Conservation (phyloP, 2,888 invertebrate species). For the Ctena decussata region DNA sequence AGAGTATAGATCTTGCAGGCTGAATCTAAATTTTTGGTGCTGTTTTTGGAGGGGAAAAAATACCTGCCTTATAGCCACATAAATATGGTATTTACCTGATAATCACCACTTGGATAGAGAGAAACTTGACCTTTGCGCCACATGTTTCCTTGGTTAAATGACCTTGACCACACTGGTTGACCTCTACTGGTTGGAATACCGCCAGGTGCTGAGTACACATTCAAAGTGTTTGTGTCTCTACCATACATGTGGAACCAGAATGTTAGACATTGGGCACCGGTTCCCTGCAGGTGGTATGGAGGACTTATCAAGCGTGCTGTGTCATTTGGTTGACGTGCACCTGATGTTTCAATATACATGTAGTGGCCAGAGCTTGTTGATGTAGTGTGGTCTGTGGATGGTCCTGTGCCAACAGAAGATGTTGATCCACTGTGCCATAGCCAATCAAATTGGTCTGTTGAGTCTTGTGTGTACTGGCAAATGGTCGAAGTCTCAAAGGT, state of each 20-base stretch:
- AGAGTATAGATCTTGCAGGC: too few relatives aligned
- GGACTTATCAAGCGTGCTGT: slow-evolving; percentile 75
- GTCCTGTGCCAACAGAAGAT: slow-evolving; percentile 75
- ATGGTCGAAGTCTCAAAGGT: slow-evolving; percentile 63
- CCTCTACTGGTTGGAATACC: slow-evolving; percentile 44
- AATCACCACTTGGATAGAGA: slow-evolving; percentile 67
- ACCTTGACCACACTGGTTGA: slow-evolving; percentile 71
- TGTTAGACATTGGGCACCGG: slow-evolving; percentile 59
- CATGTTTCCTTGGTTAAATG: slow-evolving; percentile 76
- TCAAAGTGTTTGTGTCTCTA: slow-evolving; percentile 73
- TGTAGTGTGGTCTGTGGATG: slow-evolving; percentile 75
- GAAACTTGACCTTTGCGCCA: slow-evolving; percentile 77
- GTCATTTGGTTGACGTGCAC: slow-evolving; percentile 69
- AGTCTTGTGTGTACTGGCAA: slow-evolving; percentile 76
- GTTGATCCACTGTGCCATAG: slow-evolving; percentile 70
- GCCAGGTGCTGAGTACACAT: slow-evolving; percentile 65
- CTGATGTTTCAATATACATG: slow-evolving; percentile 78
- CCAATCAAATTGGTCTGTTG: slow-evolving; percentile 74
- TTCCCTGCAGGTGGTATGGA: slow-evolving; percentile 50
- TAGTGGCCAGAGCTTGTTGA: slow-evolving; percentile 75
- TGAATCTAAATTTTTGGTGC: too few relatives aligned
- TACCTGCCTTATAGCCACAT: too few relatives aligned
- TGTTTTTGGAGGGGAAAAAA: too few relatives aligned
- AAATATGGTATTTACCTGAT: too few relatives aligned
- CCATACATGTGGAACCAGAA: slow-evolving; percentile 84